A percentile compares a stretch with the other conserved stretches of the same genome.
Evolutionary conservation across 2,797 vertebrate genomes (phyloP).

Genomic region (Falco berigora): DNA sequence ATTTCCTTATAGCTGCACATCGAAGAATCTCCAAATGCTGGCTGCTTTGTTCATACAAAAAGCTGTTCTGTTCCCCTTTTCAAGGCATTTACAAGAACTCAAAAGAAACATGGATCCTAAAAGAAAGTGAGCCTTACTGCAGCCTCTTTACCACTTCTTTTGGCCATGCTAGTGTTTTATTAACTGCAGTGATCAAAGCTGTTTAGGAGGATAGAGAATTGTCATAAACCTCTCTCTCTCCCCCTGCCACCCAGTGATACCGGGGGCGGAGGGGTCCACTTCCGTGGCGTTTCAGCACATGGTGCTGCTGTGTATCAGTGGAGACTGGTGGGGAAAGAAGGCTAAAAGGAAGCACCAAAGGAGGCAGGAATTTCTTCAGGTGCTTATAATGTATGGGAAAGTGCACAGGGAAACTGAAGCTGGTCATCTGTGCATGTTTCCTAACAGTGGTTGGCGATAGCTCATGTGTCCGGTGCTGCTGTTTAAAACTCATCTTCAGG

Average conservation of each 20-base stretch:
- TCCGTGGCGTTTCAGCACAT: neutral
- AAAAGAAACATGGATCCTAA: neutral
- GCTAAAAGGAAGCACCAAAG: neutral
- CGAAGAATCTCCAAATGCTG: neutral
- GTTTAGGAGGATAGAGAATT: neutral
- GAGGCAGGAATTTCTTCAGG: neutral
- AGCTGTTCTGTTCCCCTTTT: neutral
- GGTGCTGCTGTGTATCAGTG: neutral
- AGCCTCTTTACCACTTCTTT: neutral
- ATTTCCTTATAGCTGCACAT: neutral
- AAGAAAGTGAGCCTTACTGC: neutral
- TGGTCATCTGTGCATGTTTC: neutral
- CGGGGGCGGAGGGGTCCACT: neutral
- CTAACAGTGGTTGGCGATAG: rapidly evolving
- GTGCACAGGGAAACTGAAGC: neutral
- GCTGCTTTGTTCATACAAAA: neutral
- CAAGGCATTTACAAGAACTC: neutral
- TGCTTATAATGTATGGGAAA: neutral
- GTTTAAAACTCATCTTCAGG: neutral
- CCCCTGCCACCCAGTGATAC: neutral
- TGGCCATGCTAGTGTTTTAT: neutral
- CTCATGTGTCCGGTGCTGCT: rapidly evolving
- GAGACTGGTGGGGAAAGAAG: neutral
- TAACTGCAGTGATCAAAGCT: neutral
- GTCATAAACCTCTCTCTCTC: neutral